Evolutionary conservation across 1,140 invertebrate genomes (phyloP).

Genomic region (Venturia canescens): DNA sequence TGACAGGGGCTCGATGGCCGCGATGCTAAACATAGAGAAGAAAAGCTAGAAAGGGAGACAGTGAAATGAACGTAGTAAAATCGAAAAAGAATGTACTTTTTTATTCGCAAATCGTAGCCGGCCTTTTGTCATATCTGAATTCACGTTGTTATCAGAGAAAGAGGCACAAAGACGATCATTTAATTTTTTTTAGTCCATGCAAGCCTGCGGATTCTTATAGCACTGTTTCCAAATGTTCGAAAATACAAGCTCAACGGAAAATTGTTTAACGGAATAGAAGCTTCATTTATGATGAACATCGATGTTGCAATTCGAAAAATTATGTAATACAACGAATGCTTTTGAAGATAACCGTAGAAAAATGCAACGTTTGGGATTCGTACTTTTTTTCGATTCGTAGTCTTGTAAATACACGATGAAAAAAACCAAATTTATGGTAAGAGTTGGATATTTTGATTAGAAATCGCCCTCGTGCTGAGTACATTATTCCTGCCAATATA

Average conservation of each 20-base stretch:
- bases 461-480: neutral
- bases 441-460: neutral
- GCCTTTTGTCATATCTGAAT: neutral
- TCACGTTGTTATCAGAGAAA: neutral
- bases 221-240: no score
- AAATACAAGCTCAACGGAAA: no score
- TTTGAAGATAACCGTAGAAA: no score
- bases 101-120: neutral
- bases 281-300: no score
- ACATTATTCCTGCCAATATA: neutral
- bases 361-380: no score
- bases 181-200: neutral
- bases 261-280: no score
- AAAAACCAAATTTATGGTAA: neutral
- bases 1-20: conserved; percentile 38
- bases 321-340: no score
- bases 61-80: neutral
- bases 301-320: no score
- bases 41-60: conserved; percentile 8
- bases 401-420: neutral
- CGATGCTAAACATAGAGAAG: conserved; percentile 48
- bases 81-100: neutral
- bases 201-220: neutral
- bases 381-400: no score
- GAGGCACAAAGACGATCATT: neutral